phyloP scores from a whole-genome alignment of 2,888 invertebrate species.

The Dioctria rufipes region DNA sequence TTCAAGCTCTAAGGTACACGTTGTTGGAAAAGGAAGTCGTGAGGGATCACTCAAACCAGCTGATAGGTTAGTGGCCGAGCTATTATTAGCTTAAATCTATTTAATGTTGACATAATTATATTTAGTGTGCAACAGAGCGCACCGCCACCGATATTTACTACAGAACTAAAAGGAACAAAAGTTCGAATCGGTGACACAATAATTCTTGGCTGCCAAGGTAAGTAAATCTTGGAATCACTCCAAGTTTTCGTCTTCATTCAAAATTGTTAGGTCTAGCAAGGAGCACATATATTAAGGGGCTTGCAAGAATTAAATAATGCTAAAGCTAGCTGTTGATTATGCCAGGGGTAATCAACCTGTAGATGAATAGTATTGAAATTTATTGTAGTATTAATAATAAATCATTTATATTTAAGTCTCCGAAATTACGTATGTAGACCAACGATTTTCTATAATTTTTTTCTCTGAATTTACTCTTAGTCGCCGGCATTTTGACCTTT shows the following conservation, averaged over 20 bases:
- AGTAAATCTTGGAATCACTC: conserved; percentile 60
- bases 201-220: conserved; percentile 83
- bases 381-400: too few relatives aligned
- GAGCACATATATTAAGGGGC: conserved; percentile 37
- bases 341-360: background rate
- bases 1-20: conserved; percentile 88
- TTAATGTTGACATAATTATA: conserved; percentile 24
- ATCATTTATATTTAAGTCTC: too few relatives aligned
- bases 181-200: conserved; percentile 85
- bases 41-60: conserved; percentile 80
- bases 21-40: conserved; percentile 81
- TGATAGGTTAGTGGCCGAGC: conserved; percentile 73
- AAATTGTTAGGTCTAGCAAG: background rate
- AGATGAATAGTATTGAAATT: too few relatives aligned
- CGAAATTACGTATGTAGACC: too few relatives aligned
- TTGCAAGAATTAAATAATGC: background rate
- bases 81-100: conserved; percentile 33
- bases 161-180: conserved; percentile 81
- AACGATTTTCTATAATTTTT: too few relatives aligned
- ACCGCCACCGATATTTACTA: conserved; percentile 85
- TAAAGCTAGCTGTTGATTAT: background rate
- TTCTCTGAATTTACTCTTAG: too few relatives aligned
- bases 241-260: conserved; percentile 30
- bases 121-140: conserved; percentile 66
- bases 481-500: too few relatives aligned